These are phyloP conservation scores for Deilephila elpenor DNA, from an alignment of 2,888 invertebrate species.

Conservation along the genomic window DNA sequence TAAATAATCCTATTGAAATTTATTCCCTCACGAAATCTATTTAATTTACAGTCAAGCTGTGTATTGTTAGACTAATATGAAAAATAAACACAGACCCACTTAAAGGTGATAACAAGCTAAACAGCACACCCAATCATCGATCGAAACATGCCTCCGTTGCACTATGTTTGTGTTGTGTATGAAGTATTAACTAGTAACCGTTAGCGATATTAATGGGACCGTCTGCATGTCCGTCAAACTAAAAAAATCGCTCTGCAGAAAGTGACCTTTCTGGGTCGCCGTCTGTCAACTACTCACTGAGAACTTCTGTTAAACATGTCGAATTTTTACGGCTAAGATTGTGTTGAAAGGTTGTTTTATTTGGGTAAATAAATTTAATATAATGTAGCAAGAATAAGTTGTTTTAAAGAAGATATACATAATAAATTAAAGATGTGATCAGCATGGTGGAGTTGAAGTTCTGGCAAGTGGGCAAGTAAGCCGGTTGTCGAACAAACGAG, in stretches of 20 bases:
- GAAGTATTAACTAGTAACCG: background rate
- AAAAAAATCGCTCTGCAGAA: slow-evolving; percentile 39
- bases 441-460: background rate
- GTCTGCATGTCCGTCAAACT: slow-evolving; percentile 4
- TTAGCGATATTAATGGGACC: background rate
- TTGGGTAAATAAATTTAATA: background rate
- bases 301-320: slow-evolving; percentile 49
- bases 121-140: background rate
- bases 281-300: slow-evolving; percentile 34
- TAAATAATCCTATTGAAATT: too few relatives aligned
- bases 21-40: too few relatives aligned
- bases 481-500: background rate
- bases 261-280: slow-evolving; percentile 63
- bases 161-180: slow-evolving; percentile 5
- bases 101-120: background rate
- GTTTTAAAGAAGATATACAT: too few relatives aligned
- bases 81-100: background rate
- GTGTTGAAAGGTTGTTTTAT: background rate
- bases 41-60: background rate
- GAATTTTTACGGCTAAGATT: background rate
- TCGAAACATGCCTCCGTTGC: slow-evolving; percentile 30
- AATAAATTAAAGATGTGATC: background rate
- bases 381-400: background rate
- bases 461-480: background rate
- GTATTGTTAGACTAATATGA: background rate